Evolutionary conservation across 2,888 invertebrate genomes (phyloP), one percentile per base, ranked within the genome.

Genomic region (Cinara cedri): DNA sequence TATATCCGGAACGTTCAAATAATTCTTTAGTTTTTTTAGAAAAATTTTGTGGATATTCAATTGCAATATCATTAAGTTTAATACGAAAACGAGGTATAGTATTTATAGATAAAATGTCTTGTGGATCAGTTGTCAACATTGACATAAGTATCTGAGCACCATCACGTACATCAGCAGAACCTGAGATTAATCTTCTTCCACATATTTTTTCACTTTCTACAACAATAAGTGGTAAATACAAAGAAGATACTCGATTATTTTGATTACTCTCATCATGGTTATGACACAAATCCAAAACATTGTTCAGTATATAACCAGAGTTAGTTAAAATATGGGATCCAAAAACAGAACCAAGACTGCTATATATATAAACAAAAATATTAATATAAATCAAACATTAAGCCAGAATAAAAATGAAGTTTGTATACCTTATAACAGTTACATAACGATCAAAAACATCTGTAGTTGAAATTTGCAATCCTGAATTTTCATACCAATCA

Each of bases 371-470:
- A 72, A 81, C 60, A 78, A 78, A 72, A 81, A 34, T 4, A 34
- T 4, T 34, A n/a, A 81, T 57, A 81, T 81, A 86, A 89, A 34
- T 34, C 34, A 34, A 6, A 34, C 3, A 34, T 3, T 49, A 81
- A 42, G 57, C 26, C 51, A 55, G 21, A 71, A 81, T 83, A 81
- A 66, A 81, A 60, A 81, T 81, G 86, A 89, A 21, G 13, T 21
- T 3, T 34, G 34, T 19, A 62, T 85, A 92, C 92, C 89, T 90
- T 82, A 91, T 88, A 78, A 91, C 86, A 13, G 91, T 90, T 62
- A 90, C 89, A 86, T 92, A 92, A 62, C 89, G 88, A 84, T 92
- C 92, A 83, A 87, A 85, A 80, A 87, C 87, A 86, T 92, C 92
- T 82, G 90, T 88, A 70, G 89, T 90, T 60, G 90, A 90, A 51